Percentiles rank a stretch among this genome's conserved stretches.
These are phyloP conservation scores for Oreocharis arfaki DNA, from an alignment of 2,113 vertebrate species.

Conservation along the genomic window DNA sequence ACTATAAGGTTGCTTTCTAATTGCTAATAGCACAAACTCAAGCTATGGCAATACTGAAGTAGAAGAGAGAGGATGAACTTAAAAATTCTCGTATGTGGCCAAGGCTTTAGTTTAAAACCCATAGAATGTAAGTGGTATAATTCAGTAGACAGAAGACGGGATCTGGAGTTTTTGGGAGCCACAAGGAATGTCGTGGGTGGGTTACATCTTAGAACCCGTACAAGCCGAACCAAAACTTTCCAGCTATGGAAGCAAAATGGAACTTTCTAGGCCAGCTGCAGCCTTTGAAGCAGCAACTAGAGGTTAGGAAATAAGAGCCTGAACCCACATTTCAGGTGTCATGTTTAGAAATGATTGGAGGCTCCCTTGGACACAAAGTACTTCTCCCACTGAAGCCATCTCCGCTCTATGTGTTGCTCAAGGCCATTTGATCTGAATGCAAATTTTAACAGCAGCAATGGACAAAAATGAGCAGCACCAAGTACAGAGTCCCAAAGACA, in stretches of 20 bases:
- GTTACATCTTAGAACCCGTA: background rate
- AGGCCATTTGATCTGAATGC: background rate
- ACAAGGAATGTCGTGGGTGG: background rate
- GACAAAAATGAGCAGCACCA: background rate
- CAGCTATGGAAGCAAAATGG: background rate
- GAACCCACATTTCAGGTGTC: background rate
- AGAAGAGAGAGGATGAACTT: background rate
- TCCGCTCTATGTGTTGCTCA: background rate
- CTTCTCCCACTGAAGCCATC: background rate
- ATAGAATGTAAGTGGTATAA: background rate
- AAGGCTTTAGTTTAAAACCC: background rate
- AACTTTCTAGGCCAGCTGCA: background rate
- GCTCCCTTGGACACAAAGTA: background rate
- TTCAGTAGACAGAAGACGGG: background rate
- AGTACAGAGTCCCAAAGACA: background rate
- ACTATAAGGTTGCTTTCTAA: background rate
- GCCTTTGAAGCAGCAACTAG: background rate
- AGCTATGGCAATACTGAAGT: background rate
- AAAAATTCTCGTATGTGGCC: background rate
- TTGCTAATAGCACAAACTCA: background rate
- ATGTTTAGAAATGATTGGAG: accelerated
- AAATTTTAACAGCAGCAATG: background rate
- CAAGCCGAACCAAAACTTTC: background rate
- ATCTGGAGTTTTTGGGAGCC: background rate
- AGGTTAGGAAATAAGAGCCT: background rate